phyloP scores from a whole-genome alignment of 2,888 invertebrate species.

The Nemoura dubitans region DNA sequence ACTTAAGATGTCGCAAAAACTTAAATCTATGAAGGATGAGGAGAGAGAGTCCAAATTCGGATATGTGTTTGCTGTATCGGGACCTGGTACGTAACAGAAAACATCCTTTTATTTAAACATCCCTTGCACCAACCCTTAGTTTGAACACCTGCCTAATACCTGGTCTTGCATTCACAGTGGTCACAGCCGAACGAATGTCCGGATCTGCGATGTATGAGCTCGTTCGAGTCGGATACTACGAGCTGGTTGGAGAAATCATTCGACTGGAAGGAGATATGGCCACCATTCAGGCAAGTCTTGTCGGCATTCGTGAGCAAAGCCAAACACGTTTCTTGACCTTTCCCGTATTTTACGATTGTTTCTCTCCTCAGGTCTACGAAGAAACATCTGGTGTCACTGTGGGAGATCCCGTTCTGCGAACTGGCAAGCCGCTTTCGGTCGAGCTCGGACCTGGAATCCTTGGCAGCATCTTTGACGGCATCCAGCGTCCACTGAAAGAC shows the following conservation, averaged over 20 bases:
- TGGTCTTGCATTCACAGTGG: conserved; percentile 72
- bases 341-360: conserved; percentile 55
- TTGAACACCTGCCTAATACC: background rate
- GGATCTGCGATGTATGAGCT: conserved; percentile 99
- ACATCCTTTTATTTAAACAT: conserved; percentile 28
- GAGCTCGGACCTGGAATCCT: conserved; percentile 99
- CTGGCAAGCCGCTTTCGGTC: conserved; percentile 98
- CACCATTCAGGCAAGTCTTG: conserved; percentile 79
- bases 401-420: conserved; percentile 97
- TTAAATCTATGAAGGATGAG: conserved; percentile 81
- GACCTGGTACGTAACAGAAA: conserved; percentile 80
- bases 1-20: conserved; percentile 60
- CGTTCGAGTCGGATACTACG: conserved; percentile 97
- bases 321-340: background rate
- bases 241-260: conserved; percentile 99
- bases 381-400: conserved; percentile 99
- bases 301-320: conserved; percentile 64
- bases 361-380: conserved; percentile 75
- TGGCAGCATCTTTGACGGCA: conserved; percentile 99
- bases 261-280: conserved; percentile 99
- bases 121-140: conserved; percentile 35
- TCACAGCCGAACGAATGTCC: conserved; percentile 98
- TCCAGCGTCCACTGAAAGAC: conserved; percentile 97
- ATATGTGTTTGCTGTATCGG: conserved; percentile 96
- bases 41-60: conserved; percentile 91